Evolutionary conservation across 1,140 invertebrate genomes (phyloP), one percentile per base, ranked within the genome.

Genomic region (Mycetomoellerius zeteki): DNA sequence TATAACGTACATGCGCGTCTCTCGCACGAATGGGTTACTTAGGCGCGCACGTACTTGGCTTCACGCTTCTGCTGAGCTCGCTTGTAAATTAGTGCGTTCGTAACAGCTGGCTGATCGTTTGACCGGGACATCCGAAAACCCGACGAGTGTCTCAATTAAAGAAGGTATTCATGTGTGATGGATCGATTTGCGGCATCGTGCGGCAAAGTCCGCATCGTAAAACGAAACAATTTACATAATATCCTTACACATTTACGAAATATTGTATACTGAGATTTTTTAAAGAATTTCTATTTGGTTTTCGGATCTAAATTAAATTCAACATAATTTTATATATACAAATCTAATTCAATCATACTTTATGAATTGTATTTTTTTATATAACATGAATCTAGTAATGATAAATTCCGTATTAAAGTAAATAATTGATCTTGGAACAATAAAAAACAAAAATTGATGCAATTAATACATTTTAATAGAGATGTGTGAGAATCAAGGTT

Each of bases 111-210:
- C 27, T 19, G 69, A 10, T 54, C 86, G 47, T 56, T 43, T 19
- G 73, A 27, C 52, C 52, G 50, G 19, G 77, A 80, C 88, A 88
- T 90, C 90, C 85, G 77, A 92, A 93, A 92, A 92, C 91, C 77
- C 86, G 84, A 89, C 56, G 86, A 93, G 85, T 93, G 88, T 92
- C 94, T 94, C 92, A 94, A 94, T 93, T 93, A 91, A 84, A 86
- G 54, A 84, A 86, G 69, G 24, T n/a, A 12, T 16, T 24, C 14
- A 8, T n/a, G 47, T 12, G 24, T 27, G 16, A 65, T 37, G 10
- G 14, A 43, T 52, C 43, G 30, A 52, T 21, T 12, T 7, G 64
- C 27, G 54, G 56, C 52, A n/a, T 19, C 5, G 47, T 69, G 33
- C 16, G 52, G 50, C 30, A 43, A 67, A 72, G n/a, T 72, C 33